phyloP scores from a whole-genome alignment of 2,888 invertebrate genomes.

The Calephelis perditalis region DNA sequence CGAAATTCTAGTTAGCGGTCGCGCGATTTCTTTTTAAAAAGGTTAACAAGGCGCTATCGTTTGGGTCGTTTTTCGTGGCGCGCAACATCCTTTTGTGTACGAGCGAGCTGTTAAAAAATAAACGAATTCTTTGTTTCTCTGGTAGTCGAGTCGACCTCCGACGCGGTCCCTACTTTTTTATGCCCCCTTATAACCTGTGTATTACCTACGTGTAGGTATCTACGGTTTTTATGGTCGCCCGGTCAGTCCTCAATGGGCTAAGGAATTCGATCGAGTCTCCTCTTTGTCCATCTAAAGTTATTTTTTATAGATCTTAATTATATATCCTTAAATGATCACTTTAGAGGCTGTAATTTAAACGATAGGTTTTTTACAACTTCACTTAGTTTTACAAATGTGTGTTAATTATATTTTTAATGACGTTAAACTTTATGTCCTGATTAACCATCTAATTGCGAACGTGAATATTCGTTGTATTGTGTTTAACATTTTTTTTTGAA shows the following conservation, averaged over 20 bases:
- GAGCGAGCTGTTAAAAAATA: conserved; percentile 78
- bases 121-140: conserved; percentile 78
- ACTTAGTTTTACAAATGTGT: conserved; percentile 8
- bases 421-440: conserved; percentile 18
- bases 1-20: conserved; percentile 75
- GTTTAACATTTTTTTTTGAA: conserved; percentile 8
- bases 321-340: conserved; percentile 37
- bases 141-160: conserved; percentile 76
- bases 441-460: conserved; percentile 13
- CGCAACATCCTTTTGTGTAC: conserved; percentile 74
- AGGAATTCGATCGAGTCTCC: conserved; percentile 76
- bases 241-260: conserved; percentile 77
- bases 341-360: conserved; percentile 31
- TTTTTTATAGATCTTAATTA: conserved; percentile 38
- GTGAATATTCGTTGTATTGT: not conserved
- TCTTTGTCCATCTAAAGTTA: conserved; percentile 51
- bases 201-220: conserved; percentile 78
- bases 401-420: conserved; percentile 14
- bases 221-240: conserved; percentile 74
- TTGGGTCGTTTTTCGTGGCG: conserved; percentile 73
- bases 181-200: conserved; percentile 76
- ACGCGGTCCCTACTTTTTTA: conserved; percentile 75
- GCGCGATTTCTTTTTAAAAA: conserved; percentile 76
- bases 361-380: conserved; percentile 18
- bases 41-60: conserved; percentile 75